Conservation (phyloP, 1,140 invertebrate species). For the Sycophaga agraensis region DNA sequence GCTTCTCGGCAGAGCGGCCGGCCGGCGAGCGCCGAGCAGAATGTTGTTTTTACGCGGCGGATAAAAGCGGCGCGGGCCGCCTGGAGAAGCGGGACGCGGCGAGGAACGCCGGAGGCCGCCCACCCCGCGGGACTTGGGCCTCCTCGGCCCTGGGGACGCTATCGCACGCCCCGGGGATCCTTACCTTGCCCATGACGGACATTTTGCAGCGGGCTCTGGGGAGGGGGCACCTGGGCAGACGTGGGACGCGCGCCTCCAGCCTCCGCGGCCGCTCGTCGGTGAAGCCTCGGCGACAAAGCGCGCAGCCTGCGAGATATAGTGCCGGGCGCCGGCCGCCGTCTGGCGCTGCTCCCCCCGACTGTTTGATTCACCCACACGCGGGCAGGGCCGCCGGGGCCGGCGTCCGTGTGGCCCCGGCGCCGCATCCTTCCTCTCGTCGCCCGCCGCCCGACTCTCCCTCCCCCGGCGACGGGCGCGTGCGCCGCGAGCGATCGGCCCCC, state of each 20-base stretch:
- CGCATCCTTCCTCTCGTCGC: no score
- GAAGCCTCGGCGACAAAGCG: no score
- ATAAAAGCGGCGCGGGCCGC: not conserved
- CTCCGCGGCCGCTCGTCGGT: no score
- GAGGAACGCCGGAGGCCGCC: not conserved
- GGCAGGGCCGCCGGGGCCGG: not conserved
- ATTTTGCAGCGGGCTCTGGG: slow-evolving; percentile 35
- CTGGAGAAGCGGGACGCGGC: no score
- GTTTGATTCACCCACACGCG: not conserved
- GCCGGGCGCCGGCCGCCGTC: not conserved
- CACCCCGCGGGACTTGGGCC: no score
- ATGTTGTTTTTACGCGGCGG: not conserved
- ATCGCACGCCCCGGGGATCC: not conserved
- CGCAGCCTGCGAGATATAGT: not conserved
- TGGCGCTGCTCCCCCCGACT: not conserved
- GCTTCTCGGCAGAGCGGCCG: no score
- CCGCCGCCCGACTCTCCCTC: no score
- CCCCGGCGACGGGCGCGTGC: not conserved
- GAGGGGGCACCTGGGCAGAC: no score
- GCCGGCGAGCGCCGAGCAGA: not conserved
- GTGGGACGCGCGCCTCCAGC: no score
- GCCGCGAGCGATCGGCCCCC: not conserved
- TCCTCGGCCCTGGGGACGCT: not conserved
- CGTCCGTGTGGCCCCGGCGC: not conserved
- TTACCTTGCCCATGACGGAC: slow-evolving; percentile 57